A percentile compares a stretch with the other conserved stretches of the same genome.
Evolutionary conservation across 2,797 vertebrate species (phyloP).

Genomic region (Gymnodraco acuticeps): DNA sequence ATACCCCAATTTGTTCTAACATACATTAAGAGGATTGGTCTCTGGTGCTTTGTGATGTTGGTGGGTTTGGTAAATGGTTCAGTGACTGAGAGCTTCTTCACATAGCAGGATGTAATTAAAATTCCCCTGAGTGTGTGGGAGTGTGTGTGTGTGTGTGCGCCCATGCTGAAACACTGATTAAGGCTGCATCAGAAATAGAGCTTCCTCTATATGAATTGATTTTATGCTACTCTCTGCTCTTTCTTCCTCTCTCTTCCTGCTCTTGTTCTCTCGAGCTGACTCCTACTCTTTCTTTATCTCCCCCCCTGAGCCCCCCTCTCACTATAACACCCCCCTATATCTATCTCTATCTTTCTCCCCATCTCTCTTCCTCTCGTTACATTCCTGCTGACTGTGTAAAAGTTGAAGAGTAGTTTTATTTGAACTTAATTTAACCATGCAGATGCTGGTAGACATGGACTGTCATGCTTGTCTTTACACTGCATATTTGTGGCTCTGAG

Average conservation of each 20-base stretch:
- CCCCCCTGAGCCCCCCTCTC: neutral
- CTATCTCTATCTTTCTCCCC: constrained; percentile 20
- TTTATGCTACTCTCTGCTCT: constrained; percentile 43
- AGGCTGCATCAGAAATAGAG: constrained; percentile 58
- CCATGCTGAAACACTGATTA: constrained; percentile 51
- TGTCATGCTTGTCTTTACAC: neutral
- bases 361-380: constrained; percentile 14
- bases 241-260: constrained; percentile 18
- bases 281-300: constrained; percentile 35
- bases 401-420: neutral
- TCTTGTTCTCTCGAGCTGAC: constrained; percentile 35
- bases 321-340: constrained; percentile 14
- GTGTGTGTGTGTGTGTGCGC: constrained; percentile 3
- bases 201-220: constrained; percentile 65
- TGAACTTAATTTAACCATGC: neutral
- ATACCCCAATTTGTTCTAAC: neutral
- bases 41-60: constrained; percentile 35
- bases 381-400: constrained; percentile 44
- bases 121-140: constrained; percentile 43
- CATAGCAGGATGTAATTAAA: constrained; percentile 56
- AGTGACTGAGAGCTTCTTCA: constrained; percentile 43
- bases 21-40: constrained; percentile 22
- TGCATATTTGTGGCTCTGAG: neutral
- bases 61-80: constrained; percentile 49
- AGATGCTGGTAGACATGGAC: neutral